Evolutionary conservation across 2,113 vertebrate species (phyloP), one percentile per base, ranked within the genome.

Genomic region (Taurulus bubalis): DNA sequence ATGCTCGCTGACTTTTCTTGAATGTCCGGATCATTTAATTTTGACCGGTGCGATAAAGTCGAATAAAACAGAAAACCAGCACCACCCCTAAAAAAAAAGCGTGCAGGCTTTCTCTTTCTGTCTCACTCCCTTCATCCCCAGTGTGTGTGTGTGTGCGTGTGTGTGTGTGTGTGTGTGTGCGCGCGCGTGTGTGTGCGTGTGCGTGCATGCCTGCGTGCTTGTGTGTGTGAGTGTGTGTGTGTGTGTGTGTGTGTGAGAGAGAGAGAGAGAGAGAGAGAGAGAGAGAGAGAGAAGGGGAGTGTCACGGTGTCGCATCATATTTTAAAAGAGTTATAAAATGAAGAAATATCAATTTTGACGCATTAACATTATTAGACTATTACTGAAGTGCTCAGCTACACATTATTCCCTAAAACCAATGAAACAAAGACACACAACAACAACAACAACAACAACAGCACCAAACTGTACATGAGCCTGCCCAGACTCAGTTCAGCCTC

Each of bases 401-500:
- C 60, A 75, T 86, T 49, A 49, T 53, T 81, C 40, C 24, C 64
- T 75, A 56, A 69, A 65, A 71, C 51, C 53, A 51, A 49, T 77
- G 77, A 34, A 40, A 85, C 73, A 78, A 38, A 67, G 64, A 77
- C 11, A 71, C 51, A 42, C 40, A 75, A 42, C 40, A 45, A 45
- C 14, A 45, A 15, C 26, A 58, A 28, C 20, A 38, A 38, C 10
- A 38, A 7, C 34, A 64, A 69, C 60, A 67, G 32, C 77, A 69
- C 68, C 81, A 69, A 74, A 84, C 67, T 78, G 80, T 70, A 69
- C 47, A 62, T 60, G 51, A 87, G 62, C 56, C 71, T 77, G 85
- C 87, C 84, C 60, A 87, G 79, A 65, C 73, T 82, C 80, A 67
- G 77, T 81, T 49, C 66, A 87, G 72, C 77, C 34, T 86, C 69